phyloP scores from a whole-genome alignment of 2,888 invertebrate genomes.

The Ochlodes sylvanus region DNA sequence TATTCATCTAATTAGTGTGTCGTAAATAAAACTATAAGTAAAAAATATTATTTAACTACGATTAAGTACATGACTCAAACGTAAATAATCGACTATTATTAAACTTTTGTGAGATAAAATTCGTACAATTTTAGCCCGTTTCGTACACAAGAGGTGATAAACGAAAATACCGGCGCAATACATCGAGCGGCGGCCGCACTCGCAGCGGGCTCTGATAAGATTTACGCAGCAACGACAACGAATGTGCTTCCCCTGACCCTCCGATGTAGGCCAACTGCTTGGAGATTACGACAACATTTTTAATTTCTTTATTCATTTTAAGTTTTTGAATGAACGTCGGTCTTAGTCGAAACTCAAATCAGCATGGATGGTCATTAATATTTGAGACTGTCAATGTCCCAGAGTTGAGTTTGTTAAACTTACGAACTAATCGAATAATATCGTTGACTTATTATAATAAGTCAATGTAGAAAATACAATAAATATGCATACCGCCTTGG shows the following conservation, averaged over 20 bases:
- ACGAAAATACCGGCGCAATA: constrained; percentile 18
- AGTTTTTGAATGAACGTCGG: constrained; percentile 18
- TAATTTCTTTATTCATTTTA: constrained; percentile 25
- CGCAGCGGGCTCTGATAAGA: constrained; percentile 50
- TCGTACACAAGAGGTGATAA: neutral
- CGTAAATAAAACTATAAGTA: too few relatives aligned
- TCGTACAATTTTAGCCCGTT: constrained; percentile 2
- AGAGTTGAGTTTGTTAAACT: too few relatives aligned
- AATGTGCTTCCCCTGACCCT: constrained; percentile 36
- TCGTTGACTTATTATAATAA: too few relatives aligned
- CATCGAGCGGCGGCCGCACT: constrained; percentile 15
- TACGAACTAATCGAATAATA: too few relatives aligned
- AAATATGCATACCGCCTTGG: too few relatives aligned
- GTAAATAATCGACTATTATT: neutral
- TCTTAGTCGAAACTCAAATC: too few relatives aligned
- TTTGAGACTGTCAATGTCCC: too few relatives aligned
- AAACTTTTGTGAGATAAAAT: neutral
- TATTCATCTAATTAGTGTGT: too few relatives aligned
- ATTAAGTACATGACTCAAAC: too few relatives aligned
- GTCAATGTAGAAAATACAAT: too few relatives aligned
- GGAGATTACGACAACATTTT: constrained; percentile 24
- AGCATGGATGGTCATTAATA: too few relatives aligned
- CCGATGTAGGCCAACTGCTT: constrained; percentile 34
- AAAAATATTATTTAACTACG: too few relatives aligned
- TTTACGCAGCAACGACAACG: constrained; percentile 37